phyloP scores from a whole-genome alignment of 2,888 invertebrate genomes.

The Hyposoter dolosus region DNA sequence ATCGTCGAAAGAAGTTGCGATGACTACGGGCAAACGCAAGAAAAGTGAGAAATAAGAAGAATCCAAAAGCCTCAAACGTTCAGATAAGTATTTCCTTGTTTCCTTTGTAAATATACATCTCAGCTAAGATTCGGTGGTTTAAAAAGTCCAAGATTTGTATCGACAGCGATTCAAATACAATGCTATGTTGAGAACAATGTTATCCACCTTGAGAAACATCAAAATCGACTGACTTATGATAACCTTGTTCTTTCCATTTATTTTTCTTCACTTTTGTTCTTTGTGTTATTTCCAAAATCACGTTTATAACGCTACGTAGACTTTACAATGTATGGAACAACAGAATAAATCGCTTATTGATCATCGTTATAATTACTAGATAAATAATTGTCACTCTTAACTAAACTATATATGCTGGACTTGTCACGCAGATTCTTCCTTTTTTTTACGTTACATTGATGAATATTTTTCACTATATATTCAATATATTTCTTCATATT shows the following conservation, averaged over 20 bases:
- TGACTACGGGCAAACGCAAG: conserved; percentile 29
- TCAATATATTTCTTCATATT: conserved; percentile 5
- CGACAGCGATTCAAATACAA: conserved; percentile 47
- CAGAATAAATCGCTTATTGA: conserved; percentile 72
- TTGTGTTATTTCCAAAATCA: conserved; percentile 40
- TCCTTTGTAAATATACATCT: conserved; percentile 35
- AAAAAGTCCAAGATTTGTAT: conserved; percentile 34
- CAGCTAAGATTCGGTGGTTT: conserved; percentile 44
- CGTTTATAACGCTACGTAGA: conserved; percentile 81
- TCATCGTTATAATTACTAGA: conserved; percentile 75
- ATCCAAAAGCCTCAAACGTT: conserved; percentile 13
- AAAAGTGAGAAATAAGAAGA: conserved; percentile 39
- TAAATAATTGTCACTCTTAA: conserved; percentile 74
- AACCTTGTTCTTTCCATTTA: conserved; percentile 25
- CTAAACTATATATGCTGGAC: conserved; percentile 60
- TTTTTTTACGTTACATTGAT: conserved; percentile 60
- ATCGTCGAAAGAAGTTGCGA: neutral
- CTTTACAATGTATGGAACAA: conserved; percentile 82
- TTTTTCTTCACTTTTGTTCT: conserved; percentile 49
- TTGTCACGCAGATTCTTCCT: conserved; percentile 45
- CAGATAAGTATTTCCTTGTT: neutral
- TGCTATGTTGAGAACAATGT: conserved; percentile 29
- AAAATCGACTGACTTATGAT: conserved; percentile 32
- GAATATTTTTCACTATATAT: conserved; percentile 48
- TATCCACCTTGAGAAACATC: conserved; percentile 39